phyloP scores from a whole-genome alignment of 2,113 vertebrate species.

The Seriola dumerili region DNA sequence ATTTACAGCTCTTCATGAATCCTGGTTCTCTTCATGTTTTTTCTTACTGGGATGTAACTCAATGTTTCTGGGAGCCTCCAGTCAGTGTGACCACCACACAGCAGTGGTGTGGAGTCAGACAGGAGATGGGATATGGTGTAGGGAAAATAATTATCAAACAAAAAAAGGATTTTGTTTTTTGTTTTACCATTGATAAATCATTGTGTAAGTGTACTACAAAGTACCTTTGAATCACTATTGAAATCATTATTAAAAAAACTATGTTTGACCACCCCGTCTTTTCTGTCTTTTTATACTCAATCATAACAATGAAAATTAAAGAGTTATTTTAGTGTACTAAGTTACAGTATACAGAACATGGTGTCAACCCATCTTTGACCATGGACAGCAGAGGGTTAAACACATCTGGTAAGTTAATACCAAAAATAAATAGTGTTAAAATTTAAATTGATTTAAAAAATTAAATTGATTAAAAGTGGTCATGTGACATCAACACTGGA shows the following conservation, averaged over 20 bases:
- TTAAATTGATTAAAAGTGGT: not conserved
- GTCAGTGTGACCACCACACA: slow-evolving; percentile 23
- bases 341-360: not conserved
- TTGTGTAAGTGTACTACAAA: slow-evolving; percentile 91
- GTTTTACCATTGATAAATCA: slow-evolving; percentile 88
- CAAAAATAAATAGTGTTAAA: too few relatives aligned
- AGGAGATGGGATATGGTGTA: slow-evolving; percentile 21
- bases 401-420: not conserved
- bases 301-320: too few relatives aligned
- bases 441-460: too few relatives aligned
- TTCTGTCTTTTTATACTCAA: not conserved
- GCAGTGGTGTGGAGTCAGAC: slow-evolving; percentile 23
- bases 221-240: slow-evolving; percentile 92
- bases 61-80: slow-evolving; percentile 16
- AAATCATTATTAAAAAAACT: slow-evolving; percentile 90
- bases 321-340: too few relatives aligned
- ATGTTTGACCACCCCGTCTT: slow-evolving; percentile 78
- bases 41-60: slow-evolving; percentile 30
- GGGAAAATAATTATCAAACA: not conserved
- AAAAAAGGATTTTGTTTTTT: slow-evolving; percentile 75
- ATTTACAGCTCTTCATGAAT: slow-evolving; percentile 25
- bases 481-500: not conserved
- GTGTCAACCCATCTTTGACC: not conserved
- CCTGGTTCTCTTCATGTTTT: slow-evolving; percentile 24
- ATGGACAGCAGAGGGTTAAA: not conserved